Base-by-base conservation (phyloP, 2,888 invertebrate species). In the Elegia similella region DNA sequence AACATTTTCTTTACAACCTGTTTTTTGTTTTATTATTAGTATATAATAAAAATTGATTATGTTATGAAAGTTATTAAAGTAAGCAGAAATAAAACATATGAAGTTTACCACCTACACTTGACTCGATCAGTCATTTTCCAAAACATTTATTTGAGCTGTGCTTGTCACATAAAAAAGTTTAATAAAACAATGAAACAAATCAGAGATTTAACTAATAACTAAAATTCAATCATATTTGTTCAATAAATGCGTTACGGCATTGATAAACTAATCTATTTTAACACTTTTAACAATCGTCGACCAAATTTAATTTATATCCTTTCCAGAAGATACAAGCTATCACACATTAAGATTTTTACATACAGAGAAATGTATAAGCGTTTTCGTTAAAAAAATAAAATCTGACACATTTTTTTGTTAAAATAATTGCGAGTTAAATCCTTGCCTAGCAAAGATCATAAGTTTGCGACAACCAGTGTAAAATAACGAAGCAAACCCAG, bases 231-330 rank as follows among this genome's bases (percentile, higher is more conserved):
- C 12, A 46, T 13, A 30, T 47, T 15, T 30, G 47, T 47, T 30
- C 47, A 47, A 7, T 47, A 30, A 47, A 47, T 47, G 47, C 47
- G 2, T n/a, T 7, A 47, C 7, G 47, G 47, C 30, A 47, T 47
- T 44, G 6, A 17, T 16, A 12, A 38, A 38, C 10, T n/a, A 12
- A 12, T 12, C 38, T 12, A 8, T 10, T 10, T 10, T 34, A 38
- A 38, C 38, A n/a, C 8, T 38, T 38, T 12, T 38, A 38, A 1
- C 12, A 1, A 38, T 38, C 38, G 12, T 34, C 34, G 38, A 23
- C 2, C 23, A 5, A 23, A 23, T 23, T 23, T 23, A 23, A 23
- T 23, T 23, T 23, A n/a, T n/a, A n/a, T n/a, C n/a, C n/a, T n/a
- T n/a, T n/a, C n/a, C n/a, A n/a, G n/a, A n/a, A n/a, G n/a, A n/a